phyloP scores from a whole-genome alignment of 2,888 invertebrate species.

The Spisula solida region DNA sequence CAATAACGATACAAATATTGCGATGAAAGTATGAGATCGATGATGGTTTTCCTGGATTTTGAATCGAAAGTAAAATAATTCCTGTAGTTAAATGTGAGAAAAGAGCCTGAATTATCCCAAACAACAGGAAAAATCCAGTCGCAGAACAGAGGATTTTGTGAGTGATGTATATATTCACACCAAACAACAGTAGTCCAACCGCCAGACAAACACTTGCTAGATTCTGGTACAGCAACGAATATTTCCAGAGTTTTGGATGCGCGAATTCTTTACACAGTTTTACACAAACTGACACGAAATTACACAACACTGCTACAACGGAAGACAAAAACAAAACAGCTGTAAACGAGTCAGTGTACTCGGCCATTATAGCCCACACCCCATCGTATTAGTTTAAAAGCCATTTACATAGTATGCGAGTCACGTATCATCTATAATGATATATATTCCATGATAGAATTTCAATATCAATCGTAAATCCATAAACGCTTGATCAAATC shows the following conservation, averaged over 20 bases:
- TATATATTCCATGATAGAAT: background rate
- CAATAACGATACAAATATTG: conserved; percentile 73
- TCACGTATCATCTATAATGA: conserved; percentile 11
- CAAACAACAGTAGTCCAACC: conserved; percentile 73
- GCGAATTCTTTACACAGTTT: conserved; percentile 76
- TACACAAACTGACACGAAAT: conserved; percentile 71
- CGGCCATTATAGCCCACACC: conserved; percentile 39
- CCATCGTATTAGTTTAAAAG: conserved; percentile 23
- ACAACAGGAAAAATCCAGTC: conserved; percentile 77
- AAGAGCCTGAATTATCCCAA: conserved; percentile 78
- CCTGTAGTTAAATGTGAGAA: conserved; percentile 75
- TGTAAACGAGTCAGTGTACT: conserved; percentile 46
- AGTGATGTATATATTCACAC: conserved; percentile 63
- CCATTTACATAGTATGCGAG: conserved; percentile 25
- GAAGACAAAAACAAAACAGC: conserved; percentile 66
- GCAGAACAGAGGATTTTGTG: conserved; percentile 63
- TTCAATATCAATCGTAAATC: conserved; percentile 13
- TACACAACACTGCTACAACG: conserved; percentile 71
- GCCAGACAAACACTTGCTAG: conserved; percentile 73
- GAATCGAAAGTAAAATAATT: conserved; percentile 78
- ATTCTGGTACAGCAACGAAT: conserved; percentile 77
- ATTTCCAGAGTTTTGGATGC: conserved; percentile 81
- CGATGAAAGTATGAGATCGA: conserved; percentile 77
- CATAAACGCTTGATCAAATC: background rate
- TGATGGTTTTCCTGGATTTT: conserved; percentile 81